Conservation (phyloP, 2,113 vertebrate species). For the Aramus guarauna region DNA sequence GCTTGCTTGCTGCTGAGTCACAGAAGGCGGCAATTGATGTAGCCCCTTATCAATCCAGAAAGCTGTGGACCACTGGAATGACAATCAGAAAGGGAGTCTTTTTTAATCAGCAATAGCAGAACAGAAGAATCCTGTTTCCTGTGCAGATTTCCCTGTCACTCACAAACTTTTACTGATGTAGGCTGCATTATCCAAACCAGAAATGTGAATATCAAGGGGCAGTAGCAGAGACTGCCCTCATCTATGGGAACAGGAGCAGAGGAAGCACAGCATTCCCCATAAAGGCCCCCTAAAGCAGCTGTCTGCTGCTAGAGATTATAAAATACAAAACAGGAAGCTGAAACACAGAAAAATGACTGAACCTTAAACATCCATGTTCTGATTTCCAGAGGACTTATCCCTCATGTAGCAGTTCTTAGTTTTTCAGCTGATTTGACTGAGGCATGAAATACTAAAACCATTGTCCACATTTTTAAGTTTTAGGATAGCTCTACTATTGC, state of each 20-base stretch:
- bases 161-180: background rate
- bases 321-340: background rate
- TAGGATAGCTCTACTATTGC: background rate
- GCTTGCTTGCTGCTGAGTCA: constrained; percentile 1
- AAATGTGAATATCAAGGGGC: background rate
- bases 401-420: background rate
- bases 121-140: background rate
- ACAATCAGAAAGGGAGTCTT: background rate
- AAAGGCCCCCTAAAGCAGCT: background rate
- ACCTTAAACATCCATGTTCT: background rate
- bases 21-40: background rate
- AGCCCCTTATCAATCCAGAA: background rate
- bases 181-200: background rate
- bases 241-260: background rate
- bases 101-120: background rate
- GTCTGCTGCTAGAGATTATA: background rate
- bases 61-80: background rate
- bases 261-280: background rate
- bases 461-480: background rate
- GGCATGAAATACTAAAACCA: background rate
- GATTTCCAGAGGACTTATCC: background rate
- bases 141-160: background rate
- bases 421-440: background rate
- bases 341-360: background rate
- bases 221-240: background rate